Conservation (phyloP, 2,888 invertebrate species). For the Brachyptera risi region DNA sequence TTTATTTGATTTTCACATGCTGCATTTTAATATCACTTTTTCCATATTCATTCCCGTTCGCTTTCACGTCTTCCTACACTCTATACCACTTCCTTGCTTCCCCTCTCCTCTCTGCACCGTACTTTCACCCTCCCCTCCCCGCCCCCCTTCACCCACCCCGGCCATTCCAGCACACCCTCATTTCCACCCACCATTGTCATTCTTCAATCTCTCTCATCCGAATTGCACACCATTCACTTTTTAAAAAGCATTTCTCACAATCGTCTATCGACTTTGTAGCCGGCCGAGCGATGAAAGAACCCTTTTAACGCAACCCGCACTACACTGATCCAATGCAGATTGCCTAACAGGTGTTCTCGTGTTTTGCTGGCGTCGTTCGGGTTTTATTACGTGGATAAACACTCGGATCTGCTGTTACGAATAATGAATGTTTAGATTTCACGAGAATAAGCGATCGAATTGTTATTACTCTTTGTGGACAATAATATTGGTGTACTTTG, state of each 20-base stretch:
- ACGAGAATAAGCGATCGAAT: no score
- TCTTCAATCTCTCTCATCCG: background rate
- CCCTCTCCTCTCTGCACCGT: background rate
- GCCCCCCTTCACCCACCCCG: background rate
- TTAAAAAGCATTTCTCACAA: background rate
- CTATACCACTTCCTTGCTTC: background rate
- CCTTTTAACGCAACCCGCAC: no score
- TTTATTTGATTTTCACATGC: constrained; percentile 29
- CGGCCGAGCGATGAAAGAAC: no score
- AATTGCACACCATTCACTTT: background rate
- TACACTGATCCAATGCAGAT: no score
- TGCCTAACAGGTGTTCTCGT: no score
- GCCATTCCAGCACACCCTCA: background rate
- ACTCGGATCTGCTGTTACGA: no score
- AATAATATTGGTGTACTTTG: no score
- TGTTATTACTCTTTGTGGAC: no score
- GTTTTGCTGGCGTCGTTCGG: no score
- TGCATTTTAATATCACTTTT: constrained; percentile 29
- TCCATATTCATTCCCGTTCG: constrained; percentile 29
- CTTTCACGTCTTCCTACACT: constrained; percentile 1
- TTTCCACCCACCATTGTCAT: constrained; percentile 4
- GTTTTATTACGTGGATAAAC: no score
- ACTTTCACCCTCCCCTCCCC: background rate
- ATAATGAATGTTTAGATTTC: no score
- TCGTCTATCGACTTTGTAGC: background rate